Conservation (phyloP, 2,797 vertebrate species). For the Semaprochilodus insignis region DNA sequence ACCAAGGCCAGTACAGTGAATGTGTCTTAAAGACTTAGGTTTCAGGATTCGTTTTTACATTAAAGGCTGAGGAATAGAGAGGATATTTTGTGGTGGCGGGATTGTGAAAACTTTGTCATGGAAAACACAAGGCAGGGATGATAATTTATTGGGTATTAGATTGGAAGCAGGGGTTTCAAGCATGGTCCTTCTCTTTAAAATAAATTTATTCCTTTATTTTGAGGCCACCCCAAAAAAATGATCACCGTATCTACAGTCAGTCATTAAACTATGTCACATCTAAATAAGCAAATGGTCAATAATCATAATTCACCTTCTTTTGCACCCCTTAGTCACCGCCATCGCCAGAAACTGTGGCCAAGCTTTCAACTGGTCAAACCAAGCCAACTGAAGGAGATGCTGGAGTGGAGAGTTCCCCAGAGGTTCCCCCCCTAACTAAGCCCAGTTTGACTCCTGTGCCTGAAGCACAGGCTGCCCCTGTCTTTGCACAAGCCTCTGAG, state of each 20-base stretch:
- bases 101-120: no score
- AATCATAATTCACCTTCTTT: neutral
- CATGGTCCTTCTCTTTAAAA: no score
- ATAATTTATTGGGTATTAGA: no score
- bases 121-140: no score
- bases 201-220: no score
- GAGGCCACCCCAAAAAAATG: no score
- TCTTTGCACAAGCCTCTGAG: neutral
- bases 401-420: neutral
- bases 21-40: neutral
- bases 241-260: no score
- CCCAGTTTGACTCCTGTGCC: neutral
- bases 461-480: neutral
- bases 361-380: neutral
- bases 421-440: slow-evolving; percentile 6
- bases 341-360: neutral
- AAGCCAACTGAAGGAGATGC: neutral
- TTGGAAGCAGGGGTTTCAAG: no score
- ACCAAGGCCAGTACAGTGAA: neutral
- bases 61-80: neutral
- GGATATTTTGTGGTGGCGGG: no score
- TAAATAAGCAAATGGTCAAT: neutral
- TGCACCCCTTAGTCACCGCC: neutral
- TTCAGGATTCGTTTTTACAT: neutral
- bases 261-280: no score